A percentile compares a stretch with the other conserved stretches of the same genome.
Conservation (phyloP, 1,140 invertebrate species). For the Campoletis sonorensis region DNA sequence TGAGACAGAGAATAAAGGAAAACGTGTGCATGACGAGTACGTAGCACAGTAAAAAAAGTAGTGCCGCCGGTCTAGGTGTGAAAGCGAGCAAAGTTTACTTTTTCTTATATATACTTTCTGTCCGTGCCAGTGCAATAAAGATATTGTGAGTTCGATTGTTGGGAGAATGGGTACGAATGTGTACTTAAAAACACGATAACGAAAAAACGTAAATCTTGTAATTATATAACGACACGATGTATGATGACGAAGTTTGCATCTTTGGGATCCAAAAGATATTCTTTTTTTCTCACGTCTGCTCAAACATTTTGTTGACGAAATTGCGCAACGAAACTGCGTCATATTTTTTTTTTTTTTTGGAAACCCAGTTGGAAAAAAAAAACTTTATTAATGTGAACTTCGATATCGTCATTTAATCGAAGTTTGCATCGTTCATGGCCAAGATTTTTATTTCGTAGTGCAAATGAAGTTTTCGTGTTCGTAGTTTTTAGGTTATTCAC, state of each 20-base stretch:
- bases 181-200: slow-evolving; percentile 22
- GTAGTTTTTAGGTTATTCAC: no score
- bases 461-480: no score
- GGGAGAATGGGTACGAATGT: slow-evolving; percentile 26
- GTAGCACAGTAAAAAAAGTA: slow-evolving; percentile 56
- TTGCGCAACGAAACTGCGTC: no score
- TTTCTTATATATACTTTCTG: slow-evolving; percentile 13
- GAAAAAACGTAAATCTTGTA: slow-evolving; percentile 29
- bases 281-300: no score
- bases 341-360: no score
- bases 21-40: slow-evolving; percentile 45
- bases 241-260: background rate
- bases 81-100: slow-evolving; percentile 21
- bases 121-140: slow-evolving; percentile 44
- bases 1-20: slow-evolving; percentile 39
- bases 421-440: background rate
- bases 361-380: no score
- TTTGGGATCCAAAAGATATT: background rate
- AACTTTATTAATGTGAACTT: no score
- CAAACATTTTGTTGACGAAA: no score
- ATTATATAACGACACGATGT: background rate
- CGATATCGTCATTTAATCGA: no score
- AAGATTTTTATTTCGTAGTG: no score
- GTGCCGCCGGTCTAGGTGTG: slow-evolving; percentile 55
- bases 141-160: slow-evolving; percentile 35